phyloP scores from a whole-genome alignment of 2,888 invertebrate species.

The Xylota segnis region DNA sequence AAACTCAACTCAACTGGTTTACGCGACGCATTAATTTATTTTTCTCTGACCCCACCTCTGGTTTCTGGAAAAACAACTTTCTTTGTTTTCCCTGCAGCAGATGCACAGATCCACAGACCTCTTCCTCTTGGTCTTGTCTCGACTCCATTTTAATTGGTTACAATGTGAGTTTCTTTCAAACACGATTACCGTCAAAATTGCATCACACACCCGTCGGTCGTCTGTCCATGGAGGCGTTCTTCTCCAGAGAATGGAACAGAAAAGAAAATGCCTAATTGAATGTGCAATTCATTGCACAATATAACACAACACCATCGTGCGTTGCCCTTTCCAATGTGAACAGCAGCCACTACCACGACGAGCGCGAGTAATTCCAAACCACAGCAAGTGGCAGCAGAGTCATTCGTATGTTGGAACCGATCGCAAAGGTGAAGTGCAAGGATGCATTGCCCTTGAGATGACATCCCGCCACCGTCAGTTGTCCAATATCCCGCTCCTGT shows the following conservation, averaged over 20 bases:
- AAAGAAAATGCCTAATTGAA: background rate
- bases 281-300: constrained; percentile 10
- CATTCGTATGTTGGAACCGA: background rate
- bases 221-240: background rate
- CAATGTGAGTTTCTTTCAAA: constrained; percentile 8
- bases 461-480: constrained; percentile 9
- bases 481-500: constrained; percentile 10
- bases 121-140: background rate
- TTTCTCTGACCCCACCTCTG: background rate
- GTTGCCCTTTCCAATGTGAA: constrained; percentile 38
- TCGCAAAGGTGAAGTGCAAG: constrained; percentile 41
- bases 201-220: constrained; percentile 21
- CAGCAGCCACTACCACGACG: background rate
- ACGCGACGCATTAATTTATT: constrained; percentile 45
- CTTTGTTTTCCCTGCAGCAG: constrained; percentile 34
- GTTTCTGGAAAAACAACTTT: constrained; percentile 54
- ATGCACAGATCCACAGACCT: background rate
- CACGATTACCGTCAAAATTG: constrained; percentile 35
- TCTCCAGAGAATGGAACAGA: background rate
- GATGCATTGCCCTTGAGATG: constrained; percentile 62
- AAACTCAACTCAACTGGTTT: constrained; percentile 63
- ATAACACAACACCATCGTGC: constrained; percentile 25
- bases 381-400: constrained; percentile 1
- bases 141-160: constrained; percentile 39
- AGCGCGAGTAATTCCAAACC: background rate